Evolutionary conservation across 2,888 invertebrate species (phyloP).

Genomic region (Spicauda simplicius): DNA sequence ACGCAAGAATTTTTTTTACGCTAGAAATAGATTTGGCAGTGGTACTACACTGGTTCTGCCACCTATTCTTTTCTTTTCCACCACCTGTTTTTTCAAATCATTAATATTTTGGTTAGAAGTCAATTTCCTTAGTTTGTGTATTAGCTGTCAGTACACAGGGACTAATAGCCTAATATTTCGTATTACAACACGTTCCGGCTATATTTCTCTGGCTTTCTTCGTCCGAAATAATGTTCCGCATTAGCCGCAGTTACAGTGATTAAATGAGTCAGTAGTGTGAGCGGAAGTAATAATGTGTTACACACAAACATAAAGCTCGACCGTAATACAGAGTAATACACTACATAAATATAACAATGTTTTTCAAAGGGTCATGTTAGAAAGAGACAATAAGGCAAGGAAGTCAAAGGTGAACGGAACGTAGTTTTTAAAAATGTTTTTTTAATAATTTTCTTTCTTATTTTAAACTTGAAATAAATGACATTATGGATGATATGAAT

Average conservation of each 20-base stretch:
- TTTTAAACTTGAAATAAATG: too few relatives aligned
- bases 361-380: not conserved
- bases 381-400: not conserved
- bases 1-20: too few relatives aligned
- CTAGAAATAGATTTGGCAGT: too few relatives aligned
- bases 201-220: constrained; percentile 75
- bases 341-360: not conserved
- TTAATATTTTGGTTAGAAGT: not conserved
- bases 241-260: constrained; percentile 82
- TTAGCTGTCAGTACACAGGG: constrained; percentile 39
- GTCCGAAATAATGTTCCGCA: constrained; percentile 75
- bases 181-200: constrained; percentile 65
- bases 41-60: too few relatives aligned
- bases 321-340: constrained; percentile 6
- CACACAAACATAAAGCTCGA: constrained; percentile 45
- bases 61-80: too few relatives aligned
- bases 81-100: too few relatives aligned
- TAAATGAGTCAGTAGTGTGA: constrained; percentile 70
- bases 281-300: constrained; percentile 68
- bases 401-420: too few relatives aligned
- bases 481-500: too few relatives aligned
- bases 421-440: too few relatives aligned
- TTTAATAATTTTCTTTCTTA: too few relatives aligned
- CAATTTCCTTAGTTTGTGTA: not conserved
- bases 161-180: constrained; percentile 62